Evolutionary conservation across 2,888 invertebrate species (phyloP).

Genomic region (Thymelicus sylvestris): DNA sequence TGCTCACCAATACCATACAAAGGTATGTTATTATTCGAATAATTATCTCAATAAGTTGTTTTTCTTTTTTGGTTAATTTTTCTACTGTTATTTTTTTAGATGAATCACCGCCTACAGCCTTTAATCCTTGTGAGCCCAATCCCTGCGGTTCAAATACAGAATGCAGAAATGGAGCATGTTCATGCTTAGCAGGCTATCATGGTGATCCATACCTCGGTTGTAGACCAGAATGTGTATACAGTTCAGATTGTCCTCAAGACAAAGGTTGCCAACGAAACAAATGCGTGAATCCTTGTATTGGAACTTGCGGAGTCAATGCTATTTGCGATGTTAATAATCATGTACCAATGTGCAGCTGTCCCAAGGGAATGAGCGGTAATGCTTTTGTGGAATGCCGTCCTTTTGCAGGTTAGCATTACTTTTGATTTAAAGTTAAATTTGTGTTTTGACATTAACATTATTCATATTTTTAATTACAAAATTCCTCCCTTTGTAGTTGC

Average conservation of each 20-base stretch:
- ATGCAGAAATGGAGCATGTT: conserved; percentile 84
- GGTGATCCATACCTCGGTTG: conserved; percentile 89
- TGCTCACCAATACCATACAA: conserved; percentile 83
- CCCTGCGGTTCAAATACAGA: conserved; percentile 87
- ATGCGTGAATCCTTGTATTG: conserved; percentile 89
- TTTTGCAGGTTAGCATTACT: conserved; percentile 70
- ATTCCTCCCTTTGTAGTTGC: conserved; percentile 55
- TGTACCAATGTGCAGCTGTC: conserved; percentile 89
- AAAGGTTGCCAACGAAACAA: conserved; percentile 88
- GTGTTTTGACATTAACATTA: background rate
- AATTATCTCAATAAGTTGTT: background rate
- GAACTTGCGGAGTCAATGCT: conserved; percentile 89
- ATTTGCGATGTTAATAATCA: conserved; percentile 89
- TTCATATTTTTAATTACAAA: background rate
- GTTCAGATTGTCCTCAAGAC: conserved; percentile 86
- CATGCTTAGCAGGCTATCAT: conserved; percentile 85
- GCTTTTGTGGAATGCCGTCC: conserved; percentile 86
- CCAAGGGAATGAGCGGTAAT: conserved; percentile 87
- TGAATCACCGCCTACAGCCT: conserved; percentile 45
- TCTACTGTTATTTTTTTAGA: conserved; percentile 52
- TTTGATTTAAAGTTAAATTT: background rate
- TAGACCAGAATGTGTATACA: conserved; percentile 89
- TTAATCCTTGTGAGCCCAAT: conserved; percentile 85
- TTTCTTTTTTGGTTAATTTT: background rate
- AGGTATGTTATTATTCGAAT: conserved; percentile 53